phyloP scores from a whole-genome alignment of 2,113 vertebrate species.

The Alaudala cheleensis region DNA sequence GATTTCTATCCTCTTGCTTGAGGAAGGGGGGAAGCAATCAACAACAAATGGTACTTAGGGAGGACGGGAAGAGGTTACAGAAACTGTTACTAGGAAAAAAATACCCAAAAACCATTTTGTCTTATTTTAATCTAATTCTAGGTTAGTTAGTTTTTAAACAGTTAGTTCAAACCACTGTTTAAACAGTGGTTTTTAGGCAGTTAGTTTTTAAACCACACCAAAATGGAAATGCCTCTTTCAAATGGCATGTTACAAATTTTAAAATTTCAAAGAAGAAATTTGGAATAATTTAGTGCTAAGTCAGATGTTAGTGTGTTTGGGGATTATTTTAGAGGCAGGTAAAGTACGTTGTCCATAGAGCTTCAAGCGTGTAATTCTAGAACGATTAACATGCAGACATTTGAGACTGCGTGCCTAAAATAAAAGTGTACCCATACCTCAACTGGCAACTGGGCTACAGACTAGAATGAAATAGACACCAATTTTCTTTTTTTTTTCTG shows the following conservation, averaged over 20 bases:
- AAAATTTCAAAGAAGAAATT: not conserved
- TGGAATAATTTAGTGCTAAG: not conserved
- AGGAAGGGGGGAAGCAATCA: not conserved
- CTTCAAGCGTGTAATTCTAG: not conserved
- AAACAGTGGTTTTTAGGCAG: not conserved
- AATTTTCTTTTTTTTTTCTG: not conserved
- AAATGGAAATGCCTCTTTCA: not conserved
- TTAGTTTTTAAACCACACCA: not conserved
- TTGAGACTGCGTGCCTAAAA: constrained; percentile 42
- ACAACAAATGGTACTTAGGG: not conserved
- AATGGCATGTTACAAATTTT: not conserved
- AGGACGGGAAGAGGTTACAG: not conserved
- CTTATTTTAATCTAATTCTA: not conserved
- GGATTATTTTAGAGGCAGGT: constrained; percentile 18
- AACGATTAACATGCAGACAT: not conserved
- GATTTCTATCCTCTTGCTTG: not conserved
- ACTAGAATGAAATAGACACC: not conserved
- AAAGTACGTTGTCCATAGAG: not conserved
- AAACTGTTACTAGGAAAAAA: not conserved
- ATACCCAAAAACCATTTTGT: not conserved
- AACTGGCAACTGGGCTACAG: not conserved
- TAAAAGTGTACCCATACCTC: constrained; percentile 8
- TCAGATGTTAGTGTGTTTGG: not conserved
- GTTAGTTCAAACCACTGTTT: too few relatives aligned
- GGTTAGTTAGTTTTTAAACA: too few relatives aligned